phyloP scores from a whole-genome alignment of 2,113 vertebrate species.

The Cochlearius cochlearius region DNA sequence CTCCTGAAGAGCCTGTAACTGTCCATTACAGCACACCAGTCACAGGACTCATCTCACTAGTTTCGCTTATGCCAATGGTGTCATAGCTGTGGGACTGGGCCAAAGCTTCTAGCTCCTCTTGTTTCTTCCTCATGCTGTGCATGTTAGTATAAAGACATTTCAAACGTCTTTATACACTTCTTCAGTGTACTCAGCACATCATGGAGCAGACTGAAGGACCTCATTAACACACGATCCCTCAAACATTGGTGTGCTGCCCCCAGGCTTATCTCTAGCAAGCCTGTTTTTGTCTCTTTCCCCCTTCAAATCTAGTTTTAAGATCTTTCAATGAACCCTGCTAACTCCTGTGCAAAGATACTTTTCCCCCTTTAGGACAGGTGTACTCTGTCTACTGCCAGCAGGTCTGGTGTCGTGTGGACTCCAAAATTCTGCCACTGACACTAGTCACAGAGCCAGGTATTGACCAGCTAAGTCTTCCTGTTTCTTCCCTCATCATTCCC shows the following conservation, averaged over 20 bases:
- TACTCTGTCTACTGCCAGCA: neutral
- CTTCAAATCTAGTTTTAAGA: neutral
- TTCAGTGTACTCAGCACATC: neutral
- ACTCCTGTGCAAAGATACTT: neutral
- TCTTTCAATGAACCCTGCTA: neutral
- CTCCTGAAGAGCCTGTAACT: neutral
- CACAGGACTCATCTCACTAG: neutral
- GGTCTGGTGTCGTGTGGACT: neutral
- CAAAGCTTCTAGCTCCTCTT: neutral
- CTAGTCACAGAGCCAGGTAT: neutral
- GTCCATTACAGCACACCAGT: neutral
- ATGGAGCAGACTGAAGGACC: neutral
- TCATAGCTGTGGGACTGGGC: no score
- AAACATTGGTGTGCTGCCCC: rapidly evolving
- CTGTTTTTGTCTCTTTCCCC: neutral
- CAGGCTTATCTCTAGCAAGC: neutral
- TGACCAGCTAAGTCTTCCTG: neutral
- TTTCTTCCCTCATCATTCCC: neutral
- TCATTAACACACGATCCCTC: rapidly evolving
- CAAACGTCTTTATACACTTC: no score
- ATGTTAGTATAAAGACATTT: neutral
- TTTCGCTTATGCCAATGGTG: neutral
- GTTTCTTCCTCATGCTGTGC: neutral
- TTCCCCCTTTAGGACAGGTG: neutral
- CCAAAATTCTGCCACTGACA: neutral